These are phyloP conservation scores for Benthochromis sp. DNA, from an alignment of 2,113 vertebrate genomes.

Conservation along the genomic window DNA sequence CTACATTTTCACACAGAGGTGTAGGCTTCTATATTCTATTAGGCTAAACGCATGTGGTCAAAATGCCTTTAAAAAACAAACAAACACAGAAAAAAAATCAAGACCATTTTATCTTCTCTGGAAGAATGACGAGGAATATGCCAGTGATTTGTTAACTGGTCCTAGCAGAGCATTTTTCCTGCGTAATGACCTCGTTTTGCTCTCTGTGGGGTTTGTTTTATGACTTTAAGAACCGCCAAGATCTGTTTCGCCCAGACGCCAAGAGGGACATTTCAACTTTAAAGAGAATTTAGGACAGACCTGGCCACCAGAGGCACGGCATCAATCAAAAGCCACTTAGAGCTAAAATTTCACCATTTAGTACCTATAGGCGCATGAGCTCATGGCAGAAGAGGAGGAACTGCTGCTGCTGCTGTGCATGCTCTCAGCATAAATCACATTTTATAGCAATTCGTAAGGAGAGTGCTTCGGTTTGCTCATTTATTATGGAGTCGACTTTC, in stretches of 20 bases:
- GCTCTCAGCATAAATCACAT: slow-evolving; percentile 6
- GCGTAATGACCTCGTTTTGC: not conserved
- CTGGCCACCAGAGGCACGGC: slow-evolving; percentile 15
- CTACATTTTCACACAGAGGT: not conserved
- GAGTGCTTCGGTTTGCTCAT: not conserved
- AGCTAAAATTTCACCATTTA: slow-evolving; percentile 33
- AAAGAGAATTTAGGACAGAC: slow-evolving; percentile 6
- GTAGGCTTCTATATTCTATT: not conserved
- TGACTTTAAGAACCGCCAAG: slow-evolving; percentile 4
- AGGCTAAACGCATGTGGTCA: not conserved
- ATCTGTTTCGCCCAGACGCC: slow-evolving; percentile 9
- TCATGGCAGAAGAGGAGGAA: not conserved
- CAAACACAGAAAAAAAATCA: not conserved
- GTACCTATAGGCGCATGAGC: not conserved
- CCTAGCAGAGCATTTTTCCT: slow-evolving; percentile 15
- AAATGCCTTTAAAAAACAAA: not conserved
- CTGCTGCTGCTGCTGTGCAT: not conserved
- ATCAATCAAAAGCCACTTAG: slow-evolving; percentile 42
- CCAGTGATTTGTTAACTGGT: not conserved
- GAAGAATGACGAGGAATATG: not conserved
- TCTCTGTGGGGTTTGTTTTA: slow-evolving; percentile 28
- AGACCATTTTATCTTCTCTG: not conserved
- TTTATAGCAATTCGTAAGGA: slow-evolving; percentile 1
- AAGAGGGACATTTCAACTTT: slow-evolving; percentile 21
- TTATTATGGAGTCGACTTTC: slow-evolving; percentile 3